Conservation (phyloP, 2,797 vertebrate species). For the Harpagifer antarcticus region DNA sequence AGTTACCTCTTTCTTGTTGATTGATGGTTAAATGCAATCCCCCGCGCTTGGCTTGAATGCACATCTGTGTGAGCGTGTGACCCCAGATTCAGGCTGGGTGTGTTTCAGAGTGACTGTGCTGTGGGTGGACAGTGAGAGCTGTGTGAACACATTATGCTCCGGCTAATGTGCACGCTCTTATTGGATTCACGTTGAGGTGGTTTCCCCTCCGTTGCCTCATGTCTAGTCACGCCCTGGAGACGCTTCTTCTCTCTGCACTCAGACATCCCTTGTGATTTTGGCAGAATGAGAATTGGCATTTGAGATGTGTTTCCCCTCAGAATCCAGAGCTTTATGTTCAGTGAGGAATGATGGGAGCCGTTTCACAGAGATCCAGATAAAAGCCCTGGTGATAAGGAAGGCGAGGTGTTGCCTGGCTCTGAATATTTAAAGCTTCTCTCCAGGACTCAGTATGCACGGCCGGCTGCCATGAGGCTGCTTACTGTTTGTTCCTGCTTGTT, state of each 20-base stretch:
- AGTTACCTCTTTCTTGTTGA: too few relatives aligned
- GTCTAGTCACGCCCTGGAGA: slow-evolving; percentile 68
- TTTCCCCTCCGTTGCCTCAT: slow-evolving; percentile 58
- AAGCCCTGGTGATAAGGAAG: slow-evolving; percentile 21
- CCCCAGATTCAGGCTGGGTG: not conserved
- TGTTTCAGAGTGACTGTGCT: not conserved
- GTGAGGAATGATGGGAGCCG: slow-evolving; percentile 31
- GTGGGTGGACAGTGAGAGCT: slow-evolving; percentile 42
- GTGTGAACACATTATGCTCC: slow-evolving; percentile 49
- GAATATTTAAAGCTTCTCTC: slow-evolving; percentile 38
- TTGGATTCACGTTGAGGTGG: slow-evolving; percentile 53
- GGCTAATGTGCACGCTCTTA: slow-evolving; percentile 62
- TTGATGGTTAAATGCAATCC: too few relatives aligned
- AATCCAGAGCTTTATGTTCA: slow-evolving; percentile 62
- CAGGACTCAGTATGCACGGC: slow-evolving; percentile 31
- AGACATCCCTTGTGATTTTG: slow-evolving; percentile 64
- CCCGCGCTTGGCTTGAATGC: slow-evolving; percentile 1
- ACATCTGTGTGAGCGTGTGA: slow-evolving; percentile 11
- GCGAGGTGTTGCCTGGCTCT: slow-evolving; percentile 34
- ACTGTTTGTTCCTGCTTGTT: not conserved
- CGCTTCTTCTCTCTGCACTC: slow-evolving; percentile 44
- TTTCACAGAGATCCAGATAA: slow-evolving; percentile 41
- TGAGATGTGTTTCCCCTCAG: slow-evolving; percentile 41
- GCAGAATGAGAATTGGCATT: slow-evolving; percentile 63
- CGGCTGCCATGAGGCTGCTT: slow-evolving; percentile 2